phyloP scores from a whole-genome alignment of 2,888 invertebrate species.

The Bombyx huttoni region DNA sequence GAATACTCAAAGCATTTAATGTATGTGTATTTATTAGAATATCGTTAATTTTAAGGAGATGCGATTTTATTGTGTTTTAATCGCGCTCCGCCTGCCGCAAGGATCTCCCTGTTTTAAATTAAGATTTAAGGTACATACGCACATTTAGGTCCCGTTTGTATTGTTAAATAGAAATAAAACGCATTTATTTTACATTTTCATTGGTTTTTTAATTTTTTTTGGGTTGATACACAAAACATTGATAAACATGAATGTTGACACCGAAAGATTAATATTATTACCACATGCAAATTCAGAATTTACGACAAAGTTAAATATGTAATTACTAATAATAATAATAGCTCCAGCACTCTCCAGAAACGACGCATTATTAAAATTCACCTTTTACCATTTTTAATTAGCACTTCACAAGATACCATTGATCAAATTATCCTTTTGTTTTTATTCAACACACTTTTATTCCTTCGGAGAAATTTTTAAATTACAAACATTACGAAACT shows the following conservation, averaged over 20 bases:
- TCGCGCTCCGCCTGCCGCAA: background rate
- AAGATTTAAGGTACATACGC: background rate
- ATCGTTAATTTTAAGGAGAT: background rate
- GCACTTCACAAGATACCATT: too few species aligned
- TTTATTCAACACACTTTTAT: background rate
- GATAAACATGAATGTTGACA: background rate
- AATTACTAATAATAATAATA: background rate
- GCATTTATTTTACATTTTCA: background rate
- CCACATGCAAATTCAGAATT: background rate
- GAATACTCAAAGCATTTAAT: background rate
- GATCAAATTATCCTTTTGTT: too few species aligned
- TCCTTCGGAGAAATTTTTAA: background rate
- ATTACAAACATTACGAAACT: background rate
- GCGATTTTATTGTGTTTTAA: background rate
- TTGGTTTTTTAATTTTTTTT: background rate
- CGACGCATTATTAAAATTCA: background rate
- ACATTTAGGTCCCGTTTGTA: background rate
- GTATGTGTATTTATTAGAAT: background rate
- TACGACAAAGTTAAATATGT: background rate
- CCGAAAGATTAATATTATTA: background rate
- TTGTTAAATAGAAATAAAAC: background rate
- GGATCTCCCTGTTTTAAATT: background rate
- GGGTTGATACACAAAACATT: background rate
- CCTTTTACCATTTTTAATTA: background rate
- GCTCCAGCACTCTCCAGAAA: background rate